Percentiles rank a stretch among this genome's conserved stretches.
Evolutionary conservation across 1,140 invertebrate species (phyloP).

Genomic region (Sarcophaga peregrina): DNA sequence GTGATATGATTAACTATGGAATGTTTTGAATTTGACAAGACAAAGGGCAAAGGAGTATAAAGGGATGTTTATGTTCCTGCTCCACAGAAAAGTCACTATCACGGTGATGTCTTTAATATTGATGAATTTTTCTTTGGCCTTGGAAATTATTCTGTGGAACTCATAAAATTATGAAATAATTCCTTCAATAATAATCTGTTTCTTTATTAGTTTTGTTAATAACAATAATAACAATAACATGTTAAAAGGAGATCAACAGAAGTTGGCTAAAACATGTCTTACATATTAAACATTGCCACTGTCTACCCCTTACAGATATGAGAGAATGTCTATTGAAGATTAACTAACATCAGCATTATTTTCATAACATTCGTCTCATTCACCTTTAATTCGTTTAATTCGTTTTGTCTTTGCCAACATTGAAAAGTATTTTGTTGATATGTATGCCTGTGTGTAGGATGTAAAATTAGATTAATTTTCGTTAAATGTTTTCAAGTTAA

Average conservation of each 20-base stretch:
- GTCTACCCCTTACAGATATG: too few species aligned
- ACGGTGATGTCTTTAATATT: too few species aligned
- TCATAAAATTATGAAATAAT: conserved; percentile 14
- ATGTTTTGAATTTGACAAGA: not conserved
- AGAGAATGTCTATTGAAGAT: too few species aligned
- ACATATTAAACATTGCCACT: not conserved
- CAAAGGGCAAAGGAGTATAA: not conserved
- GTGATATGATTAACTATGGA: not conserved
- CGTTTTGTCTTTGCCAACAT: not conserved
- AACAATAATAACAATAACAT: not conserved
- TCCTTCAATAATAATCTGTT: not conserved
- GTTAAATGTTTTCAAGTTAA: not conserved
- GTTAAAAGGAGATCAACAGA: not conserved
- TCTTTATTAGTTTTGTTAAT: not conserved
- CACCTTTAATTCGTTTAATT: not conserved
- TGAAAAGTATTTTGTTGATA: not conserved
- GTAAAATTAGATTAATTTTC: conserved; percentile 21
- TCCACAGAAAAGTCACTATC: too few species aligned
- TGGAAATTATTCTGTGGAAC: not conserved
- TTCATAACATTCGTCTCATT: not conserved
- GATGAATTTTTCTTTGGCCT: not conserved
- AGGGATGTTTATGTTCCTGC: not conserved
- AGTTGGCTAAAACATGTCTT: not conserved
- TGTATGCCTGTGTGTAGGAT: not conserved
- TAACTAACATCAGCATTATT: not conserved